Evolutionary conservation across 2,797 vertebrate species (phyloP).

Genomic region (Lerista edwardsae): DNA sequence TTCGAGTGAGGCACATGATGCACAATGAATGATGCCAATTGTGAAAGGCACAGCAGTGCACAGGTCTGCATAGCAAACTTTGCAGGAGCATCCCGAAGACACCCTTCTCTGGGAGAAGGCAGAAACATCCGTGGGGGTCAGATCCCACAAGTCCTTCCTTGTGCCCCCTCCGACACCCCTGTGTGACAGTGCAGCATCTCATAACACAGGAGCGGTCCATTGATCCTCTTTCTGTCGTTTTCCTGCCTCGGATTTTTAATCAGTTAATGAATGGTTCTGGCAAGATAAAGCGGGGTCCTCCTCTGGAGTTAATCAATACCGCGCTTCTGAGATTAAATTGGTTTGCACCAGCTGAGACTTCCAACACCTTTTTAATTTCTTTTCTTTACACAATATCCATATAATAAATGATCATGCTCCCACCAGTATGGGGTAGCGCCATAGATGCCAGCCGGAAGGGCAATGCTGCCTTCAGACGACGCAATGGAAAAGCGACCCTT

Average conservation of each 20-base stretch:
- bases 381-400: not conserved
- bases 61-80: not conserved
- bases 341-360: constrained; percentile 7
- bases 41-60: not conserved
- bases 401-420: not conserved
- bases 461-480: not conserved
- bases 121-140: not conserved
- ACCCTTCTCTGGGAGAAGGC: not conserved
- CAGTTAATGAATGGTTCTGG: not conserved
- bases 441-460: not conserved
- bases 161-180: not conserved
- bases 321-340: not conserved
- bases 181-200: not conserved
- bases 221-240: not conserved
- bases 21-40: not conserved
- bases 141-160: not conserved
- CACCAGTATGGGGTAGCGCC: not conserved
- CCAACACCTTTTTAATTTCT: not conserved
- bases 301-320: not conserved
- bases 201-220: too few relatives aligned
- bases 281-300: not conserved
- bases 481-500: too few relatives aligned
- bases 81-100: not conserved
- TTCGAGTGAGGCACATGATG: not conserved
- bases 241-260: not conserved